A percentile compares a stretch with the other conserved stretches of the same genome.
phyloP scores from a whole-genome alignment of 2,113 vertebrate genomes.

The Chascanopsetta lugubris region DNA sequence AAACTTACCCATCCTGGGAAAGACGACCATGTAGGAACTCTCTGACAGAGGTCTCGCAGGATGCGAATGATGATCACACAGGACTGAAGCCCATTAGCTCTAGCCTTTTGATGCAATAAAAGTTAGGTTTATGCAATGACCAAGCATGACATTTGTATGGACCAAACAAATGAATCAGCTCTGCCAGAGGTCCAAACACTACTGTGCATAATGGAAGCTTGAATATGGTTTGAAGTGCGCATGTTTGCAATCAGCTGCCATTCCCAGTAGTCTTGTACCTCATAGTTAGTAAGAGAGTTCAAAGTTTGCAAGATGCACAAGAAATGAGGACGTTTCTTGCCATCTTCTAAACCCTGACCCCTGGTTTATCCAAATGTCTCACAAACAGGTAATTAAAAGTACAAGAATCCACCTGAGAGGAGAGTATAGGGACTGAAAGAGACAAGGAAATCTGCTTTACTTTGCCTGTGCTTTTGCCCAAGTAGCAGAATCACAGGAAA shows the following conservation, averaged over 20 bases:
- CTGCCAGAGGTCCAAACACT: constrained; percentile 91
- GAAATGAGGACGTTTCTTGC: constrained; percentile 85
- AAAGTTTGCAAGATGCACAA: constrained; percentile 95
- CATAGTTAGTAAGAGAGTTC: constrained; percentile 91
- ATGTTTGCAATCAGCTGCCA: constrained; percentile 87
- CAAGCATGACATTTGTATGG: constrained; percentile 54
- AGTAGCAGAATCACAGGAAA: constrained; percentile 88
- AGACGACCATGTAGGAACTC: constrained; percentile 95
- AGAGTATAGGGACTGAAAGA: constrained; percentile 92
- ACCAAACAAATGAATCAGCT: constrained; percentile 72
- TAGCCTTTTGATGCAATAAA: constrained; percentile 95
- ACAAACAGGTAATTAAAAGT: constrained; percentile 79
- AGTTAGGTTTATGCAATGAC: constrained; percentile 84
- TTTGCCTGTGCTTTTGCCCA: constrained; percentile 86
- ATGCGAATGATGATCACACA: constrained; percentile 99
- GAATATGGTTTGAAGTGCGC: constrained; percentile 66
- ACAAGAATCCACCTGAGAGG: constrained; percentile 83
- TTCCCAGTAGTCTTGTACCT: constrained; percentile 97
- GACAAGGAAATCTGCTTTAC: constrained; percentile 90
- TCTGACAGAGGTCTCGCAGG: constrained; percentile 96
- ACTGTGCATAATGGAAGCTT: constrained; percentile 96
- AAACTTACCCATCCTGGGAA: constrained; percentile 97
- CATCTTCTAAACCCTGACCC: constrained; percentile 94
- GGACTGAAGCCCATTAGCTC: constrained; percentile 98
- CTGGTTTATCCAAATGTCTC: constrained; percentile 70